phyloP scores from a whole-genome alignment of 1,140 invertebrate genomes.

The Drosophila setifemur region DNA sequence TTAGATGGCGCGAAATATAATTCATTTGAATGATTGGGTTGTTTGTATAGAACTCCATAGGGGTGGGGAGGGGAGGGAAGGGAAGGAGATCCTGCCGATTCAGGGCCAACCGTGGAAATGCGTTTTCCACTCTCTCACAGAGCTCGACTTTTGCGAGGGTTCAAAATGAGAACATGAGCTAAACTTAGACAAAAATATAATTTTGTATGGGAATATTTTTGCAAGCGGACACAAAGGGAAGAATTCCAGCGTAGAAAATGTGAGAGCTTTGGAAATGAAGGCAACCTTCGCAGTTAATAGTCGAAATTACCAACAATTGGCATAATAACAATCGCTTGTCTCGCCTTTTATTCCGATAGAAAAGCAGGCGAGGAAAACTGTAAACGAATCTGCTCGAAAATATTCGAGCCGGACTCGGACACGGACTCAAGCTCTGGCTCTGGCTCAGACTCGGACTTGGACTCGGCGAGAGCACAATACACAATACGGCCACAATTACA shows the following conservation, averaged over 20 bases:
- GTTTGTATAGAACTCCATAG: conserved; percentile 54
- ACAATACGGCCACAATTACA: conserved; percentile 53
- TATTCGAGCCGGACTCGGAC: conserved; percentile 2
- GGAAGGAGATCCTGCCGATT: too few species aligned
- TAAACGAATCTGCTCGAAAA: conserved; percentile 37
- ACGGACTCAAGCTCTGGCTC: too few species aligned
- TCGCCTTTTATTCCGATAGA: conserved; percentile 39
- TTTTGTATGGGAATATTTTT: background rate
- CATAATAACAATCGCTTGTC: conserved; percentile 56
- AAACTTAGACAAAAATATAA: background rate
- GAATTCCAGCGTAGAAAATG: conserved; percentile 13
- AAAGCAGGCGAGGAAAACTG: conserved; percentile 33
- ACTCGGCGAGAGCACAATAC: background rate
- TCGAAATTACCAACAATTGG: conserved; percentile 66
- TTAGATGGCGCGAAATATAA: conserved; percentile 58
- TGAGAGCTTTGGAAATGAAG: conserved; percentile 4
- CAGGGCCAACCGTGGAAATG: conserved; percentile 72
- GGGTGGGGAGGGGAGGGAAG: background rate
- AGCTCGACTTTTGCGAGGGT: conserved; percentile 4
- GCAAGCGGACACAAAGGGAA: too few species aligned
- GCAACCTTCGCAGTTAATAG: conserved; percentile 7
- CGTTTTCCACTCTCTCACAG: conserved; percentile 57
- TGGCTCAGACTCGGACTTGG: too few species aligned
- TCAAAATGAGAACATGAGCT: too few species aligned
- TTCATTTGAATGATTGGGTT: conserved; percentile 78